Conservation (phyloP, 2,797 vertebrate genomes). For the Catamblyrhynchus diadema region DNA sequence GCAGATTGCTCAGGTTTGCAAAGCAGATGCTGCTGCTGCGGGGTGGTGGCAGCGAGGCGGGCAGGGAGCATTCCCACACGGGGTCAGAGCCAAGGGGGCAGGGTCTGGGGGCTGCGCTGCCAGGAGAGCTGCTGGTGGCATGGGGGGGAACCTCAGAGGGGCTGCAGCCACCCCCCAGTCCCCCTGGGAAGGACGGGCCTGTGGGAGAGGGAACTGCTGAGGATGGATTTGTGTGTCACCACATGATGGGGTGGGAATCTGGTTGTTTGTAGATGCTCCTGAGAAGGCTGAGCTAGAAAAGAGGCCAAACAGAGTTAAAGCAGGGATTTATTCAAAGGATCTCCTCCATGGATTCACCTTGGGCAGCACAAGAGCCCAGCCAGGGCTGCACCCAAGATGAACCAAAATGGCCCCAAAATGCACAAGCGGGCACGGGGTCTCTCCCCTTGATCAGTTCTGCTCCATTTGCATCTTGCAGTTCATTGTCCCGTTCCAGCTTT, state of each 20-base stretch:
- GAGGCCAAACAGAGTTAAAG: not conserved
- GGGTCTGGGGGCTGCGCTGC: not conserved
- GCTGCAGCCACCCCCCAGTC: not conserved
- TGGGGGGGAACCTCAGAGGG: rapidly evolving
- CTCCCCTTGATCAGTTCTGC: rapidly evolving
- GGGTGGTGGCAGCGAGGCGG: rapidly evolving
- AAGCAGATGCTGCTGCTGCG: conserved; percentile 11
- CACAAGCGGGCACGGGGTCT: rapidly evolving
- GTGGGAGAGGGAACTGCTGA: rapidly evolving
- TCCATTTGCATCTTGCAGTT: not conserved
- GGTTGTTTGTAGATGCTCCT: not conserved
- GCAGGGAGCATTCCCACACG: not conserved
- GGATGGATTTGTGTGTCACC: not conserved
- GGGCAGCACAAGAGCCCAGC: not conserved
- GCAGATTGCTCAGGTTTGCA: conserved; percentile 23
- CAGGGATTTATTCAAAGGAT: not conserved
- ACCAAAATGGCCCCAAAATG: not conserved
- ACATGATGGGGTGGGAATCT: not conserved
- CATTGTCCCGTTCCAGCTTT: rapidly evolving
- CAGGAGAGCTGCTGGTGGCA: not conserved
- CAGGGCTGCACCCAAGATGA: not conserved
- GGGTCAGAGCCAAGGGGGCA: not conserved
- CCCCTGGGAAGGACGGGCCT: rapidly evolving
- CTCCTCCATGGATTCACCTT: not conserved
- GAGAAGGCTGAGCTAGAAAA: not conserved